Conservation (phyloP, 2,888 invertebrate genomes). For the Drosophila colorata region DNA sequence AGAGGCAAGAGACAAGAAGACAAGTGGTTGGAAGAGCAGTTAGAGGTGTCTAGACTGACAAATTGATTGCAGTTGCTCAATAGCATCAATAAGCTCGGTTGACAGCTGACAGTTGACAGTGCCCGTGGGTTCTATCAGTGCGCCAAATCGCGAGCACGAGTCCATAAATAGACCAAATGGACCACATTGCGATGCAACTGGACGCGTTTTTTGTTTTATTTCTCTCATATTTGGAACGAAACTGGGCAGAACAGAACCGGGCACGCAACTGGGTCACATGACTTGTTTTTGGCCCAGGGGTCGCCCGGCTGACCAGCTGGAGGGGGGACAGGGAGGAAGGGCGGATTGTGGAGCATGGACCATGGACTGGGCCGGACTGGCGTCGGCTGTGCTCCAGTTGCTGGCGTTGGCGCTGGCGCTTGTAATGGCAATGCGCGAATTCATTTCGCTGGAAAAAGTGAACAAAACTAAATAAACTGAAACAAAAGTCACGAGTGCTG, state of each 20-base stretch:
- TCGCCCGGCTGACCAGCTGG: conserved; percentile 2
- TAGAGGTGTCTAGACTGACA: neutral
- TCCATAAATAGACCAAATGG: conserved; percentile 2
- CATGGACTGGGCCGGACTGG: conserved; percentile 1
- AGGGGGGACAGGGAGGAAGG: neutral
- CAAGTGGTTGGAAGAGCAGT: too few species aligned
- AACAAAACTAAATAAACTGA: conserved; percentile 1
- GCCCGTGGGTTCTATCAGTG: conserved; percentile 16
- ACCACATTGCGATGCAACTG: conserved; percentile 7
- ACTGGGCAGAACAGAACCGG: conserved; percentile 34
- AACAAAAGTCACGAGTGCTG: neutral
- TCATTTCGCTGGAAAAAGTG: conserved; percentile 44
- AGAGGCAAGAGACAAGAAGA: too few species aligned
- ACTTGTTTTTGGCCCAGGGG: conserved; percentile 44
- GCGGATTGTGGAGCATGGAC: too few species aligned
- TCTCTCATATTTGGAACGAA: conserved; percentile 20
- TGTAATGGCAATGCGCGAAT: conserved; percentile 50
- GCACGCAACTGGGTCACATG: conserved; percentile 65
- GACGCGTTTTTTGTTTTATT: neutral
- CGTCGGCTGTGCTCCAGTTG: conserved; percentile 61
- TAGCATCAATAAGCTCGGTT: too few species aligned
- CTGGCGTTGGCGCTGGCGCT: conserved; percentile 23
- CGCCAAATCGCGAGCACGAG: conserved; percentile 8
- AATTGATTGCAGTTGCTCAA: neutral
- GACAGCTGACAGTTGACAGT: conserved; percentile 4